Conservation (phyloP, 2,888 invertebrate genomes). For the Clanis bilineata region DNA sequence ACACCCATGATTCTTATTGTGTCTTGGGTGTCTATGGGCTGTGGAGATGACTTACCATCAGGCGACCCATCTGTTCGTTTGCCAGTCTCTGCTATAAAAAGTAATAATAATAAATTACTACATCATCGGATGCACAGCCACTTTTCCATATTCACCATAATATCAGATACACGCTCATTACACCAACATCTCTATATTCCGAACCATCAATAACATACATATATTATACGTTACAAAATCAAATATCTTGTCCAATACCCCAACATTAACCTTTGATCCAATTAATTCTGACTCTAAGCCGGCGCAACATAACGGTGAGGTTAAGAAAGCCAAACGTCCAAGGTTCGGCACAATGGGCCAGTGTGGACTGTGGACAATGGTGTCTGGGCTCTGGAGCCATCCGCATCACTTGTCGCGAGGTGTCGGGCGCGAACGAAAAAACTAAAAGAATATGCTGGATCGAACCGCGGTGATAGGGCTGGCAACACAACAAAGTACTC, state of each 20-base stretch:
- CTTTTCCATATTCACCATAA: not conserved
- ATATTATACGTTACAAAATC: not conserved
- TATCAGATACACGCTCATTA: not conserved
- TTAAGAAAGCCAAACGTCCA: not conserved
- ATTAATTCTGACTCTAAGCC: not conserved
- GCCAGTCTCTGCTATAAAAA: too few species aligned
- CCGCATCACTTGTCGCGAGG: conserved; percentile 60
- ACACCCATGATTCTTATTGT: too few species aligned
- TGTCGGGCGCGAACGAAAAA: conserved; percentile 56
- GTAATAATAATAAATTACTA: too few species aligned
- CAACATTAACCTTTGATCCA: conserved; percentile 14
- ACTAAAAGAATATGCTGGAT: conserved; percentile 38
- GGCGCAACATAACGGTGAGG: conserved; percentile 1
- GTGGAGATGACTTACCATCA: too few species aligned
- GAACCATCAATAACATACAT: not conserved
- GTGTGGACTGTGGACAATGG: conserved; percentile 22
- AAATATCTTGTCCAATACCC: not conserved
- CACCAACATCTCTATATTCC: not conserved
- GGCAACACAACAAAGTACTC: not conserved
- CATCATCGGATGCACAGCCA: too few species aligned
- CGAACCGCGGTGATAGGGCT: conserved; percentile 6
- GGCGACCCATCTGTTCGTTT: too few species aligned
- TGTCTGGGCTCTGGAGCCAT: conserved; percentile 23
- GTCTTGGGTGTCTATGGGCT: too few species aligned
- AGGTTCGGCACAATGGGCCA: not conserved